Conservation (phyloP, 1,140 invertebrate species). For the Mercenaria mercenaria region DNA sequence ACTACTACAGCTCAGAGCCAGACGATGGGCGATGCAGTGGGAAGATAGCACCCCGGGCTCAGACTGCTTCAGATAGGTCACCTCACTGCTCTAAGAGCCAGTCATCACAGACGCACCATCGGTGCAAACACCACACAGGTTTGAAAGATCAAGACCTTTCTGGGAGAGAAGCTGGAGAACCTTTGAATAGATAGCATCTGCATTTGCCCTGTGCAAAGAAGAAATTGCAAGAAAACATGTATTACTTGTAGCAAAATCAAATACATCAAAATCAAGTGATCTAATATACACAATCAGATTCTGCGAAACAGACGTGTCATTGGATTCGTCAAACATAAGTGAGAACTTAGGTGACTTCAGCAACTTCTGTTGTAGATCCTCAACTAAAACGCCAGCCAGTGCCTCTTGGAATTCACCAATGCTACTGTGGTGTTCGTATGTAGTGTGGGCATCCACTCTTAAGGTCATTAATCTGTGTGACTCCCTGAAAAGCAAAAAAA, state of each 20-base stretch:
- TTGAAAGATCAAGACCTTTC: conserved; percentile 27
- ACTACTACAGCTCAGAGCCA: conserved; percentile 4
- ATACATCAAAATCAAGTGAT: background rate
- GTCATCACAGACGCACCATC: conserved; percentile 21
- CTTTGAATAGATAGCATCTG: background rate
- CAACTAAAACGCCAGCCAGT: background rate
- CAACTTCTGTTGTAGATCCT: background rate
- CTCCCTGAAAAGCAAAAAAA: background rate
- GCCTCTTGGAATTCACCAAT: conserved; percentile 11
- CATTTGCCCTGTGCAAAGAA: background rate
- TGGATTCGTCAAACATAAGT: conserved; percentile 9
- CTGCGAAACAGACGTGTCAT: background rate
- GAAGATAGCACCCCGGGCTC: background rate
- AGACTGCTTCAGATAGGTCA: background rate
- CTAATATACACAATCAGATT: background rate
- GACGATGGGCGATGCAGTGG: conserved; percentile 26
- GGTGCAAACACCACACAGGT: conserved; percentile 11
- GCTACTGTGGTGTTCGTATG: conserved; percentile 22
- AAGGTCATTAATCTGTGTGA: conserved; percentile 2
- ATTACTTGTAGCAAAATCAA: background rate
- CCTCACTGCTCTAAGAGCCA: background rate
- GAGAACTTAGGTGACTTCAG: background rate
- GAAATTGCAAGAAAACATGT: background rate
- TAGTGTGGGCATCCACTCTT: conserved; percentile 18
- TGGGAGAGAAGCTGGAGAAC: conserved; percentile 11